phyloP scores from a whole-genome alignment of 2,113 vertebrate species.

The Leuciscus idus region DNA sequence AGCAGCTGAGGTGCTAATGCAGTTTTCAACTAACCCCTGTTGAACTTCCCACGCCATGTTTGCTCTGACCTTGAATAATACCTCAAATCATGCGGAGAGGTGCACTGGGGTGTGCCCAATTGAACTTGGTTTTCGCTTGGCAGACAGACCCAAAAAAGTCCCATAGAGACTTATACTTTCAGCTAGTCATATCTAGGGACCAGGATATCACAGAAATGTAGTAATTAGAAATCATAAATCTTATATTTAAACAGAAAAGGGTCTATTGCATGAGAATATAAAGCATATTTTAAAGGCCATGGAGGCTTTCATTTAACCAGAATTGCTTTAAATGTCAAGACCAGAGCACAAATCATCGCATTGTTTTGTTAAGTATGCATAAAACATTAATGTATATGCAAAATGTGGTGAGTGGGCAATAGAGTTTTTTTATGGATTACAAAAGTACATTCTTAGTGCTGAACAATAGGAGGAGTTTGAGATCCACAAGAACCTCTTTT shows the following conservation, averaged over 20 bases:
- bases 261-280: background rate
- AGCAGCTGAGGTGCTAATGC: background rate
- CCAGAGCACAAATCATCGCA: background rate
- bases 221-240: no score
- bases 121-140: background rate
- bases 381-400: constrained; percentile 3
- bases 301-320: background rate
- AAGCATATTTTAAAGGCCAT: background rate
- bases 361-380: constrained; percentile 5
- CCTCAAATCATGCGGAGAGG: background rate
- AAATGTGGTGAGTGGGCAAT: background rate
- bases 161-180: background rate
- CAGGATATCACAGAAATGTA: background rate
- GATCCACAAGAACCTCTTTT: background rate
- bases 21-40: constrained; percentile 9
- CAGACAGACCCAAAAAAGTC: background rate
- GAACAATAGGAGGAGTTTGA: background rate
- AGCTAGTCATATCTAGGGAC: background rate
- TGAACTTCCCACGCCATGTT: background rate
- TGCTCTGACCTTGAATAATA: background rate
- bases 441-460: background rate
- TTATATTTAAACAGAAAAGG: background rate
- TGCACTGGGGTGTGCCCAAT: background rate
- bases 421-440: constrained; percentile 12
- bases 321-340: constrained; percentile 28